A percentile compares a stretch with the other conserved stretches of the same genome.
Evolutionary conservation across 2,113 vertebrate species (phyloP).

Genomic region (Zosterops pallidus): DNA sequence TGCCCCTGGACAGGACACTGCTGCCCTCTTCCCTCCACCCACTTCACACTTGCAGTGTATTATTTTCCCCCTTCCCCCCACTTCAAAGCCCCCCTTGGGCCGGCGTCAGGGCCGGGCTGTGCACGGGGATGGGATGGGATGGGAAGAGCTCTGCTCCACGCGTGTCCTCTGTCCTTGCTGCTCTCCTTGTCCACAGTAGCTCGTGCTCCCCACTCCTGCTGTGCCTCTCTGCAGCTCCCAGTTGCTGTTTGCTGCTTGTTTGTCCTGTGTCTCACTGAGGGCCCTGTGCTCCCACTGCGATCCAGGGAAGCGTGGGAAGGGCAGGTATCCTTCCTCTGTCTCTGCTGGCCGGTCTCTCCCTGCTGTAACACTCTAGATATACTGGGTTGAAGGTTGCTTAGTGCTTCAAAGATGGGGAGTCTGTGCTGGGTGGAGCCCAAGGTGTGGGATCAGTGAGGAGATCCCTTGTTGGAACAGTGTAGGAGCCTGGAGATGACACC

Average conservation of each 20-base stretch:
- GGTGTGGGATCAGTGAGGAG: background rate
- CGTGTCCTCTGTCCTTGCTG: background rate
- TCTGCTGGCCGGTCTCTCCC: background rate
- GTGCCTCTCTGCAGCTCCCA: background rate
- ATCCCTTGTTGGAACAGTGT: background rate
- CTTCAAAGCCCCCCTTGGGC: background rate
- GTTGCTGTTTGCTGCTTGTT: background rate
- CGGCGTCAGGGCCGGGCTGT: rapidly evolving
- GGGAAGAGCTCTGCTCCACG: background rate
- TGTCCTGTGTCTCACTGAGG: background rate
- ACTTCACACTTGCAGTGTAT: conserved; percentile 47
- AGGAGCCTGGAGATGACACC: rapidly evolving
- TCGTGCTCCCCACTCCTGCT: background rate
- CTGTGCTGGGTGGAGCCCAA: background rate
- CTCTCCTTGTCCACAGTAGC: background rate
- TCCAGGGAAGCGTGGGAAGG: rapidly evolving
- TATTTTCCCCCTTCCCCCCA: background rate
- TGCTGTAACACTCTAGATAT: background rate
- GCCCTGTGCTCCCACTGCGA: background rate
- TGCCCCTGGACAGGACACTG: conserved; percentile 24
- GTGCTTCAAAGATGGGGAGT: background rate
- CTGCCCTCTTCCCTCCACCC: conserved; percentile 22
- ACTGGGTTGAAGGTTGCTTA: background rate
- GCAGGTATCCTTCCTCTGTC: background rate
- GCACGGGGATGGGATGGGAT: background rate